Evolutionary conservation across 2,888 invertebrate genomes (phyloP).

Genomic region (Erebia aethiops): DNA sequence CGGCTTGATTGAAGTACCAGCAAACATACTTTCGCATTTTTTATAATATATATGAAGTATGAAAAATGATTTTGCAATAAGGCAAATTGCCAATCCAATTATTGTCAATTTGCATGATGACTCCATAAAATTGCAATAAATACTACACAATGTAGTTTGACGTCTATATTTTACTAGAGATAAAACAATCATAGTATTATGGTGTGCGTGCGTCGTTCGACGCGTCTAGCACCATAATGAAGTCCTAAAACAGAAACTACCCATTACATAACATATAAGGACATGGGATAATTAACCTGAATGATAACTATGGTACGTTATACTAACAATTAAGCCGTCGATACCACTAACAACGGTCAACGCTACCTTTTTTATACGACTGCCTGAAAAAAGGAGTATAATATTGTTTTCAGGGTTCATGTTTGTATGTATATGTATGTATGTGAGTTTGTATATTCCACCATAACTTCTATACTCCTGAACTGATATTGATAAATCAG

Average conservation of each 20-base stretch:
- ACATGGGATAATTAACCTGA: conserved; percentile 44
- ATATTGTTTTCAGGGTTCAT: too few relatives aligned
- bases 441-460: too few relatives aligned
- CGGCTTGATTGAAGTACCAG: too few relatives aligned
- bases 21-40: too few relatives aligned
- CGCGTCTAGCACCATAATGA: conserved; percentile 34
- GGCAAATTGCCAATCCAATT: conserved; percentile 2
- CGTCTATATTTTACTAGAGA: conserved; percentile 32
- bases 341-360: background rate
- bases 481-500: too few relatives aligned
- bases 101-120: too few relatives aligned
- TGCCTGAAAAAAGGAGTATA: too few relatives aligned
- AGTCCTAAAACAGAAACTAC: conserved; percentile 42
- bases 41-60: too few relatives aligned
- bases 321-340: conserved; percentile 26
- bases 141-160: conserved; percentile 14
- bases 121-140: conserved; percentile 3
- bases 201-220: conserved; percentile 21
- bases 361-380: too few relatives aligned
- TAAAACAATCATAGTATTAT: conserved; percentile 33
- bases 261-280: conserved; percentile 46
- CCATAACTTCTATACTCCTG: too few relatives aligned
- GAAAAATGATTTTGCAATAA: background rate
- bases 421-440: too few relatives aligned
- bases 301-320: conserved; percentile 45